Conservation (phyloP, 2,888 invertebrate species). For the Drosophila neotestacea region DNA sequence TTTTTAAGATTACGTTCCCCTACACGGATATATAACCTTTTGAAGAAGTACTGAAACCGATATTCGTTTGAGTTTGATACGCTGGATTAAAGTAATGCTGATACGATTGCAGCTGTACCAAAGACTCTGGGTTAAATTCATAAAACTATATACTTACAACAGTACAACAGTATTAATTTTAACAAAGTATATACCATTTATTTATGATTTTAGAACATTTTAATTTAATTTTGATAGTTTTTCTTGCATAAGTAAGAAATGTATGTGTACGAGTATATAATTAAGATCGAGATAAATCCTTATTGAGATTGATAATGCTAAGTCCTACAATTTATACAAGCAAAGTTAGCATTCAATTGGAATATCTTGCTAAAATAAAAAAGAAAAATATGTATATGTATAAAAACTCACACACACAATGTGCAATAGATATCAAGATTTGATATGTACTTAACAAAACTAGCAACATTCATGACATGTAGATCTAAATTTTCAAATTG, state of each 20-base stretch:
- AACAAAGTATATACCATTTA: not conserved
- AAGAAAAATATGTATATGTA: too few relatives aligned
- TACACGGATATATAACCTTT: too few relatives aligned
- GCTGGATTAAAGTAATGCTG: not conserved
- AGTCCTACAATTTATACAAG: slow-evolving; percentile 1
- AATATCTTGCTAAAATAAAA: not conserved
- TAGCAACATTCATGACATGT: slow-evolving; percentile 41
- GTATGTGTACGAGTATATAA: slow-evolving; percentile 3
- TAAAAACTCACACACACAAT: slow-evolving; percentile 3
- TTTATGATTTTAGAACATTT: not conserved
- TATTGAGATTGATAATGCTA: slow-evolving; percentile 5
- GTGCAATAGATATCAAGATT: slow-evolving; percentile 38
- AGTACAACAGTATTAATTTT: slow-evolving; percentile 1
- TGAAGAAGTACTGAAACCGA: too few relatives aligned
- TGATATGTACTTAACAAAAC: slow-evolving; percentile 15
- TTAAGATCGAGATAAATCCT: slow-evolving; percentile 2
- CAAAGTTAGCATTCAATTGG: not conserved
- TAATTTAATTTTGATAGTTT: not conserved
- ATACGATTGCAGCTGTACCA: not conserved
- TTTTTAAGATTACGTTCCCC: too few relatives aligned
- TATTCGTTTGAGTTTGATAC: too few relatives aligned
- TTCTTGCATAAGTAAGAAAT: slow-evolving; percentile 2
- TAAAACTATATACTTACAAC: not conserved
- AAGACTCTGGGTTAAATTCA: not conserved
- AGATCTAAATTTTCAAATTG: slow-evolving; percentile 47